Percentiles rank a stretch among this genome's conserved stretches.
These are phyloP conservation scores for Pangasius larnaudii DNA, from an alignment of 2,797 vertebrate species.

Conservation along the genomic window DNA sequence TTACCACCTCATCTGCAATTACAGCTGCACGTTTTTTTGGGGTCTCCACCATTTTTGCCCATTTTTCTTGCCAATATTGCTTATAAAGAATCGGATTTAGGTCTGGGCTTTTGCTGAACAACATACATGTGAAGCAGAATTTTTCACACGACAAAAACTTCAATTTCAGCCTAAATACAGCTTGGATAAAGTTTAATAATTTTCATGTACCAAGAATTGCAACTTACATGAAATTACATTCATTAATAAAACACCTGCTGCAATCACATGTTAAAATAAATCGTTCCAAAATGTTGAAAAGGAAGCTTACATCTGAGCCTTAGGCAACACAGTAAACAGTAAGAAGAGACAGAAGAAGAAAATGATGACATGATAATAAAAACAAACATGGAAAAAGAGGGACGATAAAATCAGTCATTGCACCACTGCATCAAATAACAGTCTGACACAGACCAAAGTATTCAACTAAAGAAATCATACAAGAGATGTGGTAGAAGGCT, in stretches of 20 bases:
- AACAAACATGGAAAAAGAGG: neutral
- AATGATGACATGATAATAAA: constrained; percentile 22
- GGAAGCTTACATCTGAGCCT: neutral
- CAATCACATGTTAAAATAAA: neutral
- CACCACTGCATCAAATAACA: constrained; percentile 23
- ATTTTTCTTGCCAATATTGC: neutral
- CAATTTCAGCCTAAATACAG: neutral
- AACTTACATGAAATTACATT: neutral
- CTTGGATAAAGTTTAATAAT: neutral
- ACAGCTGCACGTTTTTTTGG: neutral
- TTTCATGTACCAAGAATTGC: neutral
- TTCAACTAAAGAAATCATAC: neutral
- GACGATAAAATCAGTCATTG: neutral
- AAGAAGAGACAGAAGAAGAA: constrained; percentile 15
- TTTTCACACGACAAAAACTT: neutral
- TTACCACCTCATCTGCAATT: neutral
- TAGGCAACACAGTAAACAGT: neutral
- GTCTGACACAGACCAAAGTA: neutral
- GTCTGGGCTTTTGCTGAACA: neutral
- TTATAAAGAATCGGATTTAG: neutral
- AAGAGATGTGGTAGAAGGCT: neutral
- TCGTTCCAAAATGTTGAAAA: neutral
- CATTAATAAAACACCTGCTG: neutral
- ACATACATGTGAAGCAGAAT: neutral
- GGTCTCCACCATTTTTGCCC: neutral